Base-by-base conservation (phyloP, 2,888 invertebrate genomes). In the Lithophane semibrunnea region DNA sequence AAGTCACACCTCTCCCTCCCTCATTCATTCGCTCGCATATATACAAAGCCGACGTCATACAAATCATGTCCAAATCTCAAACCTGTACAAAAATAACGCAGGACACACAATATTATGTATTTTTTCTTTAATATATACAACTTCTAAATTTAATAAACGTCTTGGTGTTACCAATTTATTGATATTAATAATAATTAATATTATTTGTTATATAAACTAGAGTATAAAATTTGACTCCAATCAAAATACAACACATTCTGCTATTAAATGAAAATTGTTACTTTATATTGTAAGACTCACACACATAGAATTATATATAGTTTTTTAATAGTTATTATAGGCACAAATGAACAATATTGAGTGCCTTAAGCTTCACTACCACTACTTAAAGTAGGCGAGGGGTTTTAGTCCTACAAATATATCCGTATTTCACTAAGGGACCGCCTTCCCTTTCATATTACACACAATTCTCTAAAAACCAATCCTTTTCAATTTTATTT, bases 381-480 rank as follows among this genome's bases (percentile, higher is more conserved):
- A 90, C 94, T 94, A 95, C 91, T 92, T 94, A 93, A 82, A 91
- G 92, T 94, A 94, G 94, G 96, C 95, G 96, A 96, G 96, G 95
- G 95, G 86, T 96, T 92, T 87, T 88, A 92, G 92, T 96, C 96
- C 96, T 96, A 96, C 96, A 91, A 85, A 86, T 88, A 88, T 86
- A 88, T 87, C 85, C 79, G 75, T 82, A 82, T 79, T 69, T 83
- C 79, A 85, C 66, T 79, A 82, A 83, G 83, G 81, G 86, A 86
- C 73, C 64, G 29, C 69, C 68, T 75, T 77, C 64, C 81, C 82
- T 69, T 71, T 37, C 52, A 47, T 56, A 79, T 52, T 73, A 83
- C 74, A 78, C 65, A 67, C 73, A 80, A 67, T 69, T 66, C 56
- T 56, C 61, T 67, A 71, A 37, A 52, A 68, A 37, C n/a, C 37